These are phyloP conservation scores for Geotria australis DNA, from an alignment of 2,797 vertebrate species.

Conservation along the genomic window DNA sequence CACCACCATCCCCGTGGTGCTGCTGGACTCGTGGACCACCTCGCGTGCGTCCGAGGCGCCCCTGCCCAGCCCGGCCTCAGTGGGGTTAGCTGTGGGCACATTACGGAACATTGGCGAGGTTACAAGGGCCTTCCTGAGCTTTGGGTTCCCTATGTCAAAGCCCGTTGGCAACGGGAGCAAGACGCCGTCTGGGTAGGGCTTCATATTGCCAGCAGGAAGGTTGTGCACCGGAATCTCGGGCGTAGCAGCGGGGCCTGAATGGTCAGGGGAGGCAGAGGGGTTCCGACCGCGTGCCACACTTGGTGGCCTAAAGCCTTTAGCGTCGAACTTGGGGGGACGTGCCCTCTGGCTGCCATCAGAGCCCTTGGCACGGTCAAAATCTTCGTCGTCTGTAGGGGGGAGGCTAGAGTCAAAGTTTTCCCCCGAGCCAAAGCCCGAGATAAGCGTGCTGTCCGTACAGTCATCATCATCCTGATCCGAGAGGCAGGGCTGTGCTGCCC, in stretches of 20 bases:
- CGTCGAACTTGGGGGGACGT: conserved; percentile 87
- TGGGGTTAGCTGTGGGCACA: conserved; percentile 99
- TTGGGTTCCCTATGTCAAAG: conserved; percentile 97
- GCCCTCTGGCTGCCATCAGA: conserved; percentile 99
- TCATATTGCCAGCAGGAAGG: conserved; percentile 85
- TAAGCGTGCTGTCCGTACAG: conserved; percentile 97
- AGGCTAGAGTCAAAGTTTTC: conserved; percentile 98
- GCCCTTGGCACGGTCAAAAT: conserved; percentile 97
- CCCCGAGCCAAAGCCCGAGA: conserved; percentile 99
- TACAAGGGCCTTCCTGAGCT: conserved; percentile 94
- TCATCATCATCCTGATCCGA: conserved; percentile 90
- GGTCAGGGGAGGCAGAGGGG: conserved; percentile 63
- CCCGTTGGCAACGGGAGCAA: conserved; percentile 96
- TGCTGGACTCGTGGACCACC: conserved; percentile 98
- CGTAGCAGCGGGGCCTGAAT: conserved; percentile 50
- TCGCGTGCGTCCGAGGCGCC: conserved; percentile 95
- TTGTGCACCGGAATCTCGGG: conserved; percentile 67
- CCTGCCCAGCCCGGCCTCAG: conserved; percentile 75
- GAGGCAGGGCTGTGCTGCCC: conserved; percentile 96
- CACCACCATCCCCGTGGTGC: conserved; percentile 99
- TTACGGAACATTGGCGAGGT: conserved; percentile 99
- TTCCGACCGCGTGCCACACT: conserved; percentile 76
- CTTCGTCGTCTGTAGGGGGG: conserved; percentile 98
- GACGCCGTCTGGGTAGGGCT: conserved; percentile 83
- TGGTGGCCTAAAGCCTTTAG: conserved; percentile 95